A percentile compares a stretch with the other conserved stretches of the same genome.
Evolutionary conservation across 2,888 invertebrate genomes (phyloP).

Genomic region (Ennomos erosarius): DNA sequence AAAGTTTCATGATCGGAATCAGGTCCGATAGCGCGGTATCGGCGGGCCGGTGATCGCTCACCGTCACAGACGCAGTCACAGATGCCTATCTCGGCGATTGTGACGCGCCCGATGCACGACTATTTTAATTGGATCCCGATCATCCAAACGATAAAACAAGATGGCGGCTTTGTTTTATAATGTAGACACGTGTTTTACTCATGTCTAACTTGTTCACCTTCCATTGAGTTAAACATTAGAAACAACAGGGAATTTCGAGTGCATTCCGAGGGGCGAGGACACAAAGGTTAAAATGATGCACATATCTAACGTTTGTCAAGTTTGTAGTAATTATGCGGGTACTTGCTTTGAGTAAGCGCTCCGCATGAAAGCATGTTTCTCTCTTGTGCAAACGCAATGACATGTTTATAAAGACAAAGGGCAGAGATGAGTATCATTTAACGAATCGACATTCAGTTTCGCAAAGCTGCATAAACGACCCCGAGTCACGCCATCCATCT

Average conservation of each 20-base stretch:
- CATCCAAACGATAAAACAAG: slow-evolving; percentile 75
- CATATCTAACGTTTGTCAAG: slow-evolving; percentile 56
- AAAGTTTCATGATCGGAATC: slow-evolving; percentile 1
- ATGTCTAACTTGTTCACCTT: slow-evolving; percentile 54
- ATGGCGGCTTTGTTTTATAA: slow-evolving; percentile 72
- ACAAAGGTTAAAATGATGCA: slow-evolving; percentile 53
- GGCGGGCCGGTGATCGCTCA: slow-evolving; percentile 76
- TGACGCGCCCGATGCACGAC: slow-evolving; percentile 82
- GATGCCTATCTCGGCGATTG: slow-evolving; percentile 76
- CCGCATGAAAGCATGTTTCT: slow-evolving; percentile 64
- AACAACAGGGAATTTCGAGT: slow-evolving; percentile 8
- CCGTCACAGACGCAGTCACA: slow-evolving; percentile 61
- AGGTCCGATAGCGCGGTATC: slow-evolving; percentile 1
- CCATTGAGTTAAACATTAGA: slow-evolving; percentile 30
- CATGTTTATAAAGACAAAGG: slow-evolving; percentile 83
- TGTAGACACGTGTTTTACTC: slow-evolving; percentile 74
- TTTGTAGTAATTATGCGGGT: slow-evolving; percentile 71
- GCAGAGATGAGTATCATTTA: slow-evolving; percentile 81
- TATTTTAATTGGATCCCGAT: slow-evolving; percentile 83
- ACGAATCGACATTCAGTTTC: slow-evolving; percentile 80
- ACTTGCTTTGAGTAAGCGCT: slow-evolving; percentile 49
- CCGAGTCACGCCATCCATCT: slow-evolving; percentile 84
- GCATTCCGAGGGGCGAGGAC: slow-evolving; percentile 37
- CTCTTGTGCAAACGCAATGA: slow-evolving; percentile 70
- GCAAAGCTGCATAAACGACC: slow-evolving; percentile 78